Evolutionary conservation across 2,888 invertebrate genomes (phyloP), one percentile per base, ranked within the genome.

Genomic region (Leucania comma): DNA sequence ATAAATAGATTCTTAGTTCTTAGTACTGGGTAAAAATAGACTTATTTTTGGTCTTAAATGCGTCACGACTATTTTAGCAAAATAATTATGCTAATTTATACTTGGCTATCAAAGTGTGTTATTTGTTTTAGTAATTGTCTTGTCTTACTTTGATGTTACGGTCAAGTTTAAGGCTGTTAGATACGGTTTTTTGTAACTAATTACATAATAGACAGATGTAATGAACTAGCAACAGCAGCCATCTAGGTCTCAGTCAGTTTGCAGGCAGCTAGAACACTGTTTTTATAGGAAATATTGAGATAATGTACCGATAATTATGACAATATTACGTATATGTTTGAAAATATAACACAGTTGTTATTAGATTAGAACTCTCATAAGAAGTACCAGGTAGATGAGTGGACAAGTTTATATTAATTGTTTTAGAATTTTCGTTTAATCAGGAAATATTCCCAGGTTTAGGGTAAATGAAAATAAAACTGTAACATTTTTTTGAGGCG

Each of bases 71-170:
- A 53, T 54, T 68, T 67, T 51, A 24, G 26, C 42, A 20, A 46
- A 48, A 54, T 29, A 59, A 71, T 48, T 60, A 57, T 56, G 38
- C 32, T 66, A 78, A 65, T 72, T 50, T 9, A 42, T 9, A 32
- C 42, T 29, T 22, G 32, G 9, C 12, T 26, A 50, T 42, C 14
- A 58, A 76, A 66, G 66, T 59, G 26, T 59, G 54, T 54, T 62
- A 76, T 76, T 76, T 62, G 66, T 65, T 76, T 62, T 58, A 62
- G 32, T 12, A 62, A 66, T 50, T 54, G 29, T 72, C 63, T 29
- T 38, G 35, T 66, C 57, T 66, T 46, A 61, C 22, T 64, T 24
- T 38, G n/a, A 61, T 72, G 26, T 50, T 76, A 58, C 32, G 54
- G 50, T 56, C 71, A 70, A 59, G 46, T 62, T 54, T 59, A 62